These are phyloP conservation scores for Prorops nasuta DNA, from an alignment of 1,140 invertebrate species.

Conservation along the genomic window DNA sequence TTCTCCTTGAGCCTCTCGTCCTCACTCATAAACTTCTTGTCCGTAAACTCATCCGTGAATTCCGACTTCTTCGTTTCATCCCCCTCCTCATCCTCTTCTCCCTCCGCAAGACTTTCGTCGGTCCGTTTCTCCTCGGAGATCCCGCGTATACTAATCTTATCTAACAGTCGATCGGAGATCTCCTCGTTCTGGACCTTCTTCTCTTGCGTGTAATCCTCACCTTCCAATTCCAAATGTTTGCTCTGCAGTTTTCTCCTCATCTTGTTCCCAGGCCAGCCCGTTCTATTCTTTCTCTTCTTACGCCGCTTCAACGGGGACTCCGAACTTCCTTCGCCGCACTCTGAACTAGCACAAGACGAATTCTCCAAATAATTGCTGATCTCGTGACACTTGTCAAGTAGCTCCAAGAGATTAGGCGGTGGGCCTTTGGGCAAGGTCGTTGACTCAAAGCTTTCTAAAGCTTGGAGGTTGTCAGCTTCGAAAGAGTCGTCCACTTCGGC, in stretches of 20 bases:
- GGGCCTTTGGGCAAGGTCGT: constrained; percentile 35
- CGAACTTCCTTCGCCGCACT: constrained; percentile 42
- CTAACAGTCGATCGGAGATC: no score
- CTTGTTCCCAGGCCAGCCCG: constrained; percentile 65
- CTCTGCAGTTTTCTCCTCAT: constrained; percentile 43
- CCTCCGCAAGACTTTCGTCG: constrained; percentile 1
- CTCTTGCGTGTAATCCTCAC: constrained; percentile 14
- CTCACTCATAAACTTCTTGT: constrained; percentile 17
- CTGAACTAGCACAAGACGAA: constrained; percentile 49
- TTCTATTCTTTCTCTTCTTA: constrained; percentile 59
- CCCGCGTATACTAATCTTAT: not conserved
- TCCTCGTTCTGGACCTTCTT: no score
- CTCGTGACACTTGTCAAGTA: constrained; percentile 48
- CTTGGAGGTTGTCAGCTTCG: constrained; percentile 29
- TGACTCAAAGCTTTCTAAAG: constrained; percentile 17
- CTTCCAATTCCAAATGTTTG: constrained; percentile 8
- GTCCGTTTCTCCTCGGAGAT: not conserved
- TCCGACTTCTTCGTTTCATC: constrained; percentile 1
- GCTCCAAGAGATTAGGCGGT: constrained; percentile 44
- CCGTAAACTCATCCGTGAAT: constrained; percentile 6
- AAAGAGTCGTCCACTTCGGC: constrained; percentile 34
- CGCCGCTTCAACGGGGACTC: constrained; percentile 45
- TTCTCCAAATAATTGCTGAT: constrained; percentile 39
- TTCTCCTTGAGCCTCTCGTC: constrained; percentile 18
- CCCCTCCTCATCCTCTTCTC: no score